Base-by-base conservation (phyloP, 2,888 invertebrate genomes). In the Thera britannica region DNA sequence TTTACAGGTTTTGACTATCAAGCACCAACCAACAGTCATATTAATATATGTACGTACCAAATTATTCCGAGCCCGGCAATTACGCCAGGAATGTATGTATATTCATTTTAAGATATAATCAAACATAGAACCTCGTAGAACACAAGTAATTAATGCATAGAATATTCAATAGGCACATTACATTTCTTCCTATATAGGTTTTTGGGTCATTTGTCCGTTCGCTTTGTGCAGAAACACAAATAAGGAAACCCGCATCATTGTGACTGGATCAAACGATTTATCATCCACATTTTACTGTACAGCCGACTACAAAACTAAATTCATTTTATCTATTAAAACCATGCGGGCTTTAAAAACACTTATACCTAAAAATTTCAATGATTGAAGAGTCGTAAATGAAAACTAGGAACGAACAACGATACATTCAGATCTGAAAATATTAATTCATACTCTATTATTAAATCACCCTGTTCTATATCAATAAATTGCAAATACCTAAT, bases 171-270 rank as follows among this genome's bases (percentile, higher is more conserved):
- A 77, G 70, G 65, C 58, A 70, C 70, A 71, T 72, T 72, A 70
- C 70, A 71, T 72, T 72, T 71, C 67, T 69, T 75, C 73, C 63
- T 72, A 77, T 80, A 75, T 77, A 77, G 77, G 78, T 77, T 73
- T 75, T 73, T 69, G 69, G 70, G 75, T 75, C 72, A 74, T 72
- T 44, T 66, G 75, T 70, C 76, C 73, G 59, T 72, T 75, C 75
- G 75, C 77, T 81, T 83, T 73, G 73, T 72, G 76, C 72, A 76
- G 78, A 48, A 74, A 78, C 75, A 81, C 79, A 79, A 80, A 80
- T 81, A 81, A 79, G 80, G 75, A 77, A 72, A 82, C 84, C 85
- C 83, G 77, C 78, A 83, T 86, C 83, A 84, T 79, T 79, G 75
- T 76, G 78, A 83, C 81, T 83, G 80, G 82, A 76, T 76, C 77